Base-by-base conservation (phyloP, 2,113 vertebrate genomes). In the Notothenia rossii region DNA sequence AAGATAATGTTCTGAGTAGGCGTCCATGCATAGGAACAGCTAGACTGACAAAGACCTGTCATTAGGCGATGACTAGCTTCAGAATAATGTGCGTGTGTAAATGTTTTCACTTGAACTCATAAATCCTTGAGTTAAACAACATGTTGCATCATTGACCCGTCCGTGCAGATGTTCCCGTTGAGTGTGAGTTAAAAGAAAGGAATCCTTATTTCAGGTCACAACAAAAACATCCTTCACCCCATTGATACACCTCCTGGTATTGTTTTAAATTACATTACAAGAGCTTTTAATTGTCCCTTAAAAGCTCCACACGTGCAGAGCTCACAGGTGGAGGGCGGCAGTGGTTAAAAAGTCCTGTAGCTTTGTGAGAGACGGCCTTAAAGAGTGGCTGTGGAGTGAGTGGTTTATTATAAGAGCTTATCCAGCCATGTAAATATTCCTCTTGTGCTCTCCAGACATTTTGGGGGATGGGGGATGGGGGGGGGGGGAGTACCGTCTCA, bases 341-440 rank as follows among this genome's bases (percentile, higher is more conserved):
- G 48, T 43, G 36, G 45, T 50, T 56, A 72, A 9, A 60, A 67
- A 67, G 66, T 54, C 25, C 15, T 36, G 49, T 22, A 36, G 13
- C 70, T 79, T 69, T 88, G 43, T 74, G 17, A 72, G 50, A 79
- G 56, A 62, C 25, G 55, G 18, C 59, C 66, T 68, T 17, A 49
- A 84, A 83, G 71, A 69, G 65, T 7, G 49, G 61, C 67, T 51
- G 59, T 56, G 54, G 77, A 87, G 77, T 86, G 83, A 85, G 61
- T 73, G 74, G 78, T 88, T 88, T 83, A 77, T 81, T 77, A 77
- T 79, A 70, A 82, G 74, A 84, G 81, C 75, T 72, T 70, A 79
- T 84, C 63, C 83, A 63, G 72, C n/a, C 77, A 54, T 75, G 78
- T 79, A 79, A 76, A 88, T 87, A 85, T 88, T 88, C 84, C 81